phyloP scores from a whole-genome alignment of 37 sponge, comb jelly and placozoan genomes.

The Haliclona indistincta region DNA sequence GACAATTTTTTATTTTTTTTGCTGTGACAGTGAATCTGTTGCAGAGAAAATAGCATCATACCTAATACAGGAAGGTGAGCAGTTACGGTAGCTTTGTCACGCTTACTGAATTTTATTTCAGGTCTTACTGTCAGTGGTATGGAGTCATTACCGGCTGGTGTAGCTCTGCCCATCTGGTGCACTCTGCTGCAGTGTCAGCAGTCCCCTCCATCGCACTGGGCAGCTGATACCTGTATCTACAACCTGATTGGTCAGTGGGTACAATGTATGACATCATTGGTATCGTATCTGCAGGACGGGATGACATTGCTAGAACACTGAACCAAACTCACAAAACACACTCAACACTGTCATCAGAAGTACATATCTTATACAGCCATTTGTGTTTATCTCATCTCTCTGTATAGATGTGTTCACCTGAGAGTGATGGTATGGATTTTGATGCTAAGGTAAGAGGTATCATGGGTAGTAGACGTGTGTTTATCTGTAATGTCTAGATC shows the following conservation, averaged over 20 bases:
- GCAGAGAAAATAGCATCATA: no score
- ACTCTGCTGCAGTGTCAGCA: constrained; percentile 50
- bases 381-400: neutral
- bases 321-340: neutral
- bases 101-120: no score
- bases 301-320: constrained; percentile 30
- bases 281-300: constrained; percentile 25
- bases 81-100: no score
- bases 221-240: constrained; percentile 32
- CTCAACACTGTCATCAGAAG: neutral
- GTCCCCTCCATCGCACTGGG: constrained; percentile 60
- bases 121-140: constrained; percentile 37
- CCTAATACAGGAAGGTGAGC: neutral
- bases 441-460: no score
- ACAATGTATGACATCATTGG: no score
- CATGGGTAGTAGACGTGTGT: no score
- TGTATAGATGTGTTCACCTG: constrained; percentile 6
- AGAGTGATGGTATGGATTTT: neutral
- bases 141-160: constrained; percentile 64
- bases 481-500: constrained; percentile 27
- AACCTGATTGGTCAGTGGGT: constrained; percentile 60
- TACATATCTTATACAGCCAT: neutral
- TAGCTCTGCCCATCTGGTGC: constrained; percentile 62
- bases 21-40: no score
- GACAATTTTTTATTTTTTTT: no score